These are phyloP conservation scores for Drosophila melanica DNA, from an alignment of 1,140 invertebrate species.

Conservation along the genomic window DNA sequence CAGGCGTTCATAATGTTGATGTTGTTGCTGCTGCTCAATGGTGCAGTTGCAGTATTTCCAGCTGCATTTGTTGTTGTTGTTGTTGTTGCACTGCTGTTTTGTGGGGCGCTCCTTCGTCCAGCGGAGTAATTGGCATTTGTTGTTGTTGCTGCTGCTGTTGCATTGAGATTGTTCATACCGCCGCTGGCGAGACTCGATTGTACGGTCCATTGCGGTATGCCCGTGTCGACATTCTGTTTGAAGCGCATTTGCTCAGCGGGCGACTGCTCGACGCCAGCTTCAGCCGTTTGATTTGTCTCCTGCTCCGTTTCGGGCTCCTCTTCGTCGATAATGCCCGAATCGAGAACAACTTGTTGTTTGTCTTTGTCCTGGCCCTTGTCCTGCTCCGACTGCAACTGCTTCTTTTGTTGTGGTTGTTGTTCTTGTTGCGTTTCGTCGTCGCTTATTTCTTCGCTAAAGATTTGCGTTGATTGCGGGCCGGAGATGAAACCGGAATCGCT, in stretches of 20 bases:
- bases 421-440: conserved; percentile 34
- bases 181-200: conserved; percentile 50
- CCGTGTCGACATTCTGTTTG: conserved; percentile 59
- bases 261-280: conserved; percentile 32
- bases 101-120: conserved; percentile 32
- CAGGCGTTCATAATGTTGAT: conserved; percentile 82
- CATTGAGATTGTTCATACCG: conserved; percentile 62
- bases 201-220: conserved; percentile 68
- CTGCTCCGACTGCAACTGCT: conserved; percentile 2
- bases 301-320: conserved; percentile 34
- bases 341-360: conserved; percentile 43
- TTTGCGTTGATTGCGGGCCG: conserved; percentile 74
- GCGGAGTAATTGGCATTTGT: conserved; percentile 21
- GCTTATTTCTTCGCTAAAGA: conserved; percentile 64
- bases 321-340: conserved; percentile 76
- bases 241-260: conserved; percentile 59
- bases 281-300: conserved; percentile 14
- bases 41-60: conserved; percentile 35
- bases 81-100: conserved; percentile 21
- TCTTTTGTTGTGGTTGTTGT: conserved; percentile 7
- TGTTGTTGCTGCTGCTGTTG: conserved; percentile 27
- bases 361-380: conserved; percentile 28
- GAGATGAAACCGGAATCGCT: conserved; percentile 84
- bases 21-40: conserved; percentile 40
- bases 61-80: conserved; percentile 37